A percentile compares a stretch with the other conserved stretches of the same genome.
Evolutionary conservation across 2,888 invertebrate species (phyloP).

Genomic region (Hylaea fasciaria): DNA sequence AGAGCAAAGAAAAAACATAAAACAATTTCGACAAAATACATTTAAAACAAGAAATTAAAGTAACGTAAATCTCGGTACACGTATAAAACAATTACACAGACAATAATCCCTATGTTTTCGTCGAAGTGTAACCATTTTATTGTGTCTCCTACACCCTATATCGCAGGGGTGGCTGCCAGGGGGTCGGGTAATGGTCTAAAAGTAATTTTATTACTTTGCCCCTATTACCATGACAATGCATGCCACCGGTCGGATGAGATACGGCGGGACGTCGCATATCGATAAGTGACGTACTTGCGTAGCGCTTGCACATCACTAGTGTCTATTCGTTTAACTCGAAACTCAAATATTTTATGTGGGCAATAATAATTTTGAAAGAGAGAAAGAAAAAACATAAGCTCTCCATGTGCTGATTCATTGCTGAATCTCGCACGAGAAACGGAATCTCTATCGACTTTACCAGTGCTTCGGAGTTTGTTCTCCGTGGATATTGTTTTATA

Average conservation of each 20-base stretch:
- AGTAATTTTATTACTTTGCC: constrained; percentile 85
- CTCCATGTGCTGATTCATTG: too few relatives aligned
- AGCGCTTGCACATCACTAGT: constrained; percentile 42
- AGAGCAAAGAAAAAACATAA: too few relatives aligned
- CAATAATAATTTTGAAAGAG: too few relatives aligned
- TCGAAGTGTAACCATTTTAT: constrained; percentile 72
- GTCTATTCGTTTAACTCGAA: too few relatives aligned
- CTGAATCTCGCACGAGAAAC: too few relatives aligned
- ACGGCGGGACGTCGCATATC: constrained; percentile 54
- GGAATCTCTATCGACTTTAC: too few relatives aligned
- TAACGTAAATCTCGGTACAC: constrained; percentile 41
- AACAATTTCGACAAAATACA: too few relatives aligned
- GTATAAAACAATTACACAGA: constrained; percentile 75
- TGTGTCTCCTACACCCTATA: constrained; percentile 76
- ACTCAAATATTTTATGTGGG: too few relatives aligned
- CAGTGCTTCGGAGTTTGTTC: not conserved
- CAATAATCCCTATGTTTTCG: constrained; percentile 73
- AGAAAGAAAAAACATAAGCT: too few relatives aligned
- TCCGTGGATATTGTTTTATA: not conserved
- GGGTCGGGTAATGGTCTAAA: constrained; percentile 82
- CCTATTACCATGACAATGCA: constrained; percentile 84
- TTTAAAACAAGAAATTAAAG: constrained; percentile 17
- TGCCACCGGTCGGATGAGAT: constrained; percentile 77
- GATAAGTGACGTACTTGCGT: constrained; percentile 49
- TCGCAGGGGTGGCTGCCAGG: constrained; percentile 63